Evolutionary conservation across 2,888 invertebrate species (phyloP).

Genomic region (Tachina lurida): DNA sequence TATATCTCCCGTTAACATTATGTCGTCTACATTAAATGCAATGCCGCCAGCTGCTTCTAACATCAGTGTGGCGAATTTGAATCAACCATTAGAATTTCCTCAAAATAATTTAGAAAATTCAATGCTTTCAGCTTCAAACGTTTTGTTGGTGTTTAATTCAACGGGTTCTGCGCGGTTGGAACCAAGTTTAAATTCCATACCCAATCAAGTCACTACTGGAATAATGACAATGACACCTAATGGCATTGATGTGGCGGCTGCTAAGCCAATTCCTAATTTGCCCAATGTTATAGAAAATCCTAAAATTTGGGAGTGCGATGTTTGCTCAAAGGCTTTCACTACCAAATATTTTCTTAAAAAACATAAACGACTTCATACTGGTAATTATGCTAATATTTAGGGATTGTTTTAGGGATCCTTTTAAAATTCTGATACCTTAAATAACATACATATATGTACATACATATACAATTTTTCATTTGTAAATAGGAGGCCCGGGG

Average conservation of each 20-base stretch:
- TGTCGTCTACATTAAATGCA: slow-evolving; percentile 26
- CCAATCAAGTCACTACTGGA: not conserved
- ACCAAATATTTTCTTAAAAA: slow-evolving; percentile 95
- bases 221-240: not conserved
- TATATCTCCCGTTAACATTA: slow-evolving; percentile 41
- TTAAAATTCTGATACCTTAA: too few species aligned
- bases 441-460: too few species aligned
- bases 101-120: slow-evolving; percentile 45
- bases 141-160: slow-evolving; percentile 69
- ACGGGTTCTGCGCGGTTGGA: slow-evolving; percentile 19
- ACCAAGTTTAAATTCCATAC: not conserved
- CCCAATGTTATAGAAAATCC: slow-evolving; percentile 83
- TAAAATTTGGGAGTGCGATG: slow-evolving; percentile 94
- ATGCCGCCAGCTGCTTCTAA: slow-evolving; percentile 49
- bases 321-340: slow-evolving; percentile 92
- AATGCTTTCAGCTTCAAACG: slow-evolving; percentile 60
- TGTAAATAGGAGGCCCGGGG: too few species aligned
- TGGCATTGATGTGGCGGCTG: not conserved
- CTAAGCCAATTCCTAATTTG: slow-evolving; percentile 21
- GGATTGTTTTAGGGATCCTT: not conserved
- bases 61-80: slow-evolving; percentile 58
- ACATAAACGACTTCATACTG: slow-evolving; percentile 93
- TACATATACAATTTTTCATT: too few species aligned
- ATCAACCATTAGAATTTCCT: slow-evolving; percentile 58
- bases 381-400: slow-evolving; percentile 79